Evolutionary conservation across 2,888 invertebrate genomes (phyloP), one percentile per base, ranked within the genome.

Genomic region (Aporophyla lueneburgensis): DNA sequence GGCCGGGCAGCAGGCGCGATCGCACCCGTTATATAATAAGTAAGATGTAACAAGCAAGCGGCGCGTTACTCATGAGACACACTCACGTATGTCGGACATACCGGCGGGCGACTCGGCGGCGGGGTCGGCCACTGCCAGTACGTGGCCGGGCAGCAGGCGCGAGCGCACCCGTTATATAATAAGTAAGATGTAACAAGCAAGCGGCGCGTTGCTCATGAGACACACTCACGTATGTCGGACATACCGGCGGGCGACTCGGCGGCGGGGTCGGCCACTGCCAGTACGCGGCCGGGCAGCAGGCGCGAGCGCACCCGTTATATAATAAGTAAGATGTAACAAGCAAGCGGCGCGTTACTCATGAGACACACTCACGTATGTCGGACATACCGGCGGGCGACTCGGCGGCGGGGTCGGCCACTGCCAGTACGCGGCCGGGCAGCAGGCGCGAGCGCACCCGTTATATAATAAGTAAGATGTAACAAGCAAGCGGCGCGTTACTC

Each of bases 351-450:
- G 46, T 74, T 72, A 77, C 61, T 59, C 63, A 76, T 74, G 77
- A 80, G 81, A 68, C 54, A 80, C 78, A 95, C 95, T 95, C 94
- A 95, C 95, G 93, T 94, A 95, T 95, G 71, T 95, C 95, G 56
- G 93, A 95, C 95, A 94, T 95, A 96, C 96, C 96, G 90, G 94
- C 94, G 90, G 93, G 92, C 85, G 93, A 82, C 78, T 94, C 94
- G 0, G 91, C 91, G 70, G 97, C 97, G 43, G 97, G 97, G 92
- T 98, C 98, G 27, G 97, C 97, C 12, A 98, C 95, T 70, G 98
- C 97, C 59, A 98, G 93, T 83, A 98, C 97, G 80, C 98, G 97
- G 77, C 98, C 98, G 0, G 98, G 98, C 86, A 98, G 95, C 85
- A 97, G 97, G 16, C 97, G 97, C 62, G 97, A 93, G 65, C 98